Evolutionary conservation across 2,797 vertebrate species (phyloP).

Genomic region (Hoplostethus mediterraneus): DNA sequence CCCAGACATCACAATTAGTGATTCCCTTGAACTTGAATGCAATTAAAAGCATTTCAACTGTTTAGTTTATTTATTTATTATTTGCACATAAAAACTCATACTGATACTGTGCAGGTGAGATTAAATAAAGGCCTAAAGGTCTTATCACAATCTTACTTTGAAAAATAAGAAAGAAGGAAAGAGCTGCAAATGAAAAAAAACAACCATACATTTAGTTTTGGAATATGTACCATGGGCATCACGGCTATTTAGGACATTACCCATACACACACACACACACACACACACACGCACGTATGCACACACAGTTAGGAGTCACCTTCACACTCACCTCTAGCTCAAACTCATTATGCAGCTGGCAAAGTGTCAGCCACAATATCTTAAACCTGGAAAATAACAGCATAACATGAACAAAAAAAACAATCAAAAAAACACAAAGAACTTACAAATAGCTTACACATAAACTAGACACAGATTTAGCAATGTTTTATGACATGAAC

Average conservation of each 20-base stretch:
- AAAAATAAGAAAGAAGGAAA: too few relatives aligned
- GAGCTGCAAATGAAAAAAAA: background rate
- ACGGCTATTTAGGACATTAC: too few relatives aligned
- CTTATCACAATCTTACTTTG: too few relatives aligned
- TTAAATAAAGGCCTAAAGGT: too few relatives aligned
- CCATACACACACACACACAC: background rate
- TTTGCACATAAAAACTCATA: too few relatives aligned
- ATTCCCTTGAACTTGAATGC: background rate
- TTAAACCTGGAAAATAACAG: slow-evolving; percentile 86
- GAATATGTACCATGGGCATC: too few relatives aligned
- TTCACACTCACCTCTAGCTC: slow-evolving; percentile 91
- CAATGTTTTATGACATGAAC: too few relatives aligned
- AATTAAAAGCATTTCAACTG: background rate
- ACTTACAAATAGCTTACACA: too few relatives aligned
- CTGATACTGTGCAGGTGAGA: too few relatives aligned
- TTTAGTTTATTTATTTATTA: too few relatives aligned
- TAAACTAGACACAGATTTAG: too few relatives aligned
- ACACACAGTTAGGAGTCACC: background rate
- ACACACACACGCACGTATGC: background rate
- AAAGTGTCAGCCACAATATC: slow-evolving; percentile 97
- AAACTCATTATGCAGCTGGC: slow-evolving; percentile 95
- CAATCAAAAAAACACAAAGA: background rate
- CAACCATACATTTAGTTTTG: background rate
- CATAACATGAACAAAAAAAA: slow-evolving; percentile 3
- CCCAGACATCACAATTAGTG: background rate